Percentiles rank a stretch among this genome's conserved stretches.
phyloP scores from a whole-genome alignment of 2,113 vertebrate species.

The Scatophagus argus region DNA sequence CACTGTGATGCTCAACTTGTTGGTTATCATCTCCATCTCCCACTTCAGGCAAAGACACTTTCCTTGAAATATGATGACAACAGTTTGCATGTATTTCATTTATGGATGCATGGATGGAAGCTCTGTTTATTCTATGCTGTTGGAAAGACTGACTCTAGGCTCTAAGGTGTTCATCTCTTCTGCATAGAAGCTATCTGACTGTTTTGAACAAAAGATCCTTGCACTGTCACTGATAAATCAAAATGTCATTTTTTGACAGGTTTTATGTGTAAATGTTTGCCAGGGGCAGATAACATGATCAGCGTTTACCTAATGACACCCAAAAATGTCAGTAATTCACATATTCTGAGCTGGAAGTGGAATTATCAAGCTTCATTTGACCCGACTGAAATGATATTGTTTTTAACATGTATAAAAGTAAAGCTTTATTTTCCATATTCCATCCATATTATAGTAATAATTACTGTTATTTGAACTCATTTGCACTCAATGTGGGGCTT shows the following conservation, averaged over 20 bases:
- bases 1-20: slow-evolving; percentile 65
- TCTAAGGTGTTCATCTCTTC: too few relatives aligned
- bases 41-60: slow-evolving; percentile 56
- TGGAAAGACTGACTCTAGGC: too few relatives aligned
- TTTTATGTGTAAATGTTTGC: too few relatives aligned
- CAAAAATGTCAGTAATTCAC: too few relatives aligned
- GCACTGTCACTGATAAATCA: too few relatives aligned
- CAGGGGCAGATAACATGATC: too few relatives aligned
- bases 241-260: too few relatives aligned
- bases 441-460: not conserved
- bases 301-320: too few relatives aligned
- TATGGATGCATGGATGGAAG: not conserved
- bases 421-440: not conserved
- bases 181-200: too few relatives aligned
- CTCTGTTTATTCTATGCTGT: not conserved
- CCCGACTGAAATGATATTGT: too few relatives aligned
- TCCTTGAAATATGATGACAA: not conserved
- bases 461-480: not conserved
- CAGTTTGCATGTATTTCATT: not conserved
- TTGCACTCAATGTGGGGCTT: not conserved
- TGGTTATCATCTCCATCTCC: slow-evolving; percentile 67
- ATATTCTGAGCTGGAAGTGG: not conserved
- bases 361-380: not conserved
- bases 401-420: not conserved
- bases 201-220: too few relatives aligned